Evolutionary conservation across 2,888 invertebrate genomes (phyloP).

Genomic region (Melinaea menophilus): DNA sequence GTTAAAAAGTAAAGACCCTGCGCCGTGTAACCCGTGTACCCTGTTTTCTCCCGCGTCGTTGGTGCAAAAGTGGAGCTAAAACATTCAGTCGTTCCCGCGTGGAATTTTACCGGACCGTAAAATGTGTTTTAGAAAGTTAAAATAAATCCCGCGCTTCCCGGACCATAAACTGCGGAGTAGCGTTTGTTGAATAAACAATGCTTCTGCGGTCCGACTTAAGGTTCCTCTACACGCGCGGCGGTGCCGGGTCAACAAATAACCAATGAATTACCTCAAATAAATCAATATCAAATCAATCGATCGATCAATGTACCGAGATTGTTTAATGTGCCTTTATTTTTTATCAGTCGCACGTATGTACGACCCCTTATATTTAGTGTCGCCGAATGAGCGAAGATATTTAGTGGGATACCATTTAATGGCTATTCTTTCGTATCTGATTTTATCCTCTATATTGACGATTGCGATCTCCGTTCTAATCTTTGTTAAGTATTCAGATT

Average conservation of each 20-base stretch:
- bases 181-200: slow-evolving; percentile 6
- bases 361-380: neutral
- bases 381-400: neutral
- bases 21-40: no score
- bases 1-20: neutral
- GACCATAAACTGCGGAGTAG: slow-evolving; percentile 5
- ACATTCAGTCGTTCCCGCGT: slow-evolving; percentile 2
- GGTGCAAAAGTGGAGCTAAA: neutral
- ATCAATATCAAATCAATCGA: no score
- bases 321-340: no score
- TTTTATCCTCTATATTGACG: neutral
- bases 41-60: neutral
- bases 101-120: slow-evolving; percentile 1
- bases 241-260: neutral
- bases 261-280: no score
- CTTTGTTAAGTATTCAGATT: no score
- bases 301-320: neutral
- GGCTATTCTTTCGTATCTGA: neutral
- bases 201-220: neutral
- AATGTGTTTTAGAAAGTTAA: slow-evolving; percentile 8
- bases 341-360: no score
- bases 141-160: slow-evolving; percentile 3
- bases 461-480: neutral
- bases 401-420: neutral
- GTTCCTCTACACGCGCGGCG: neutral